Evolutionary conservation across 1,140 invertebrate genomes (phyloP).

Genomic region (Drosophila lacertosa): DNA sequence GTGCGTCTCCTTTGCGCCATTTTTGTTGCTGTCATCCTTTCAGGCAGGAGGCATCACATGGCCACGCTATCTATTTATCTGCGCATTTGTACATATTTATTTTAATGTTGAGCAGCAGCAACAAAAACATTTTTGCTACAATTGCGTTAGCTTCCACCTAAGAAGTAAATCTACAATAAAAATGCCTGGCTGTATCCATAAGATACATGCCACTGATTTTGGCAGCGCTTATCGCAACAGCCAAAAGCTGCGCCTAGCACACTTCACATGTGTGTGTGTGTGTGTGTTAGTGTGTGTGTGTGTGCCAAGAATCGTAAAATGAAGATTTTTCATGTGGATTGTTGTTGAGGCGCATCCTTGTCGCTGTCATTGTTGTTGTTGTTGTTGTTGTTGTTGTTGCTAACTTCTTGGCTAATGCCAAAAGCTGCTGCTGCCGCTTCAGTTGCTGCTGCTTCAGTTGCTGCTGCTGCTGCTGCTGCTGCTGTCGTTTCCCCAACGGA

Average conservation of each 20-base stretch:
- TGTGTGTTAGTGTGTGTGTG: constrained; percentile 13
- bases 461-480: constrained; percentile 33
- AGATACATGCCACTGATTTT: constrained; percentile 82
- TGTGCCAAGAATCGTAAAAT: constrained; percentile 78
- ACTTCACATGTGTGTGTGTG: constrained; percentile 60
- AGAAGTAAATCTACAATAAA: constrained; percentile 80
- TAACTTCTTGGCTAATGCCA: constrained; percentile 55
- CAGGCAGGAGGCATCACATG: constrained; percentile 79
- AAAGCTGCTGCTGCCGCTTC: constrained; percentile 36
- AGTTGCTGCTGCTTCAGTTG: constrained; percentile 11
- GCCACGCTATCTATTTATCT: constrained; percentile 80
- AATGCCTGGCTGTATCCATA: constrained; percentile 81
- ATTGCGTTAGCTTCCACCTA: constrained; percentile 50
- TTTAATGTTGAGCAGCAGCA: constrained; percentile 76
- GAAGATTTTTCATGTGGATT: constrained; percentile 83
- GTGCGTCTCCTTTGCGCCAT: constrained; percentile 67
- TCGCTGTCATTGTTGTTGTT: constrained; percentile 47
- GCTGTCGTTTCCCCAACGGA: constrained; percentile 70
- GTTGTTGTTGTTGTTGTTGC: constrained; percentile 27
- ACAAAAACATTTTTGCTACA: constrained; percentile 51
- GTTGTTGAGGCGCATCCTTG: constrained; percentile 72
- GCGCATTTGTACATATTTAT: constrained; percentile 83
- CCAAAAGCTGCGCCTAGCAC: constrained; percentile 61
- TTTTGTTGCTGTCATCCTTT: constrained; percentile 74
- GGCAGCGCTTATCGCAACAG: constrained; percentile 72